Conservation (phyloP, 2,113 vertebrate genomes). For the Daboia siamensis region DNA sequence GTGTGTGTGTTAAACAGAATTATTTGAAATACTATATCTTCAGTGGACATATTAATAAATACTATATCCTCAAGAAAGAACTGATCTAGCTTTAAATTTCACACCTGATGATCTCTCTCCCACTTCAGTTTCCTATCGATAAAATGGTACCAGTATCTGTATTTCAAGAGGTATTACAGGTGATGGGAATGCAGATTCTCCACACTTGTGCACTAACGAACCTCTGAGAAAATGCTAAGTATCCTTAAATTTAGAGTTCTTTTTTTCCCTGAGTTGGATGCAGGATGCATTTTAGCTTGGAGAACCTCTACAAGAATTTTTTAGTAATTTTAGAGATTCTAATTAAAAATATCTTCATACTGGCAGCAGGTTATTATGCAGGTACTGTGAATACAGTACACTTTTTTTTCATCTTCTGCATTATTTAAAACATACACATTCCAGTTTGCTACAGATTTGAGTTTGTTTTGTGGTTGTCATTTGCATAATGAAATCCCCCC, state of each 20-base stretch:
- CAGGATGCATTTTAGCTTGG: neutral
- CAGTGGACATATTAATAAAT: neutral
- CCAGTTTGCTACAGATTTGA: neutral
- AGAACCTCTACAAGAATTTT: neutral
- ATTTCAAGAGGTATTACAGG: neutral
- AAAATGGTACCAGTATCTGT: neutral
- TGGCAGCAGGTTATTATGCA: slow-evolving; percentile 26
- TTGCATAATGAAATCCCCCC: neutral
- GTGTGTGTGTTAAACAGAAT: neutral
- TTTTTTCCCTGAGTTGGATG: neutral
- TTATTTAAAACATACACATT: neutral
- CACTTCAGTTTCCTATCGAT: neutral
- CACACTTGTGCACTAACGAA: neutral
- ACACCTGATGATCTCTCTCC: neutral
- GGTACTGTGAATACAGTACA: neutral
- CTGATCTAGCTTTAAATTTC: neutral
- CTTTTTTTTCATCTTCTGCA: neutral
- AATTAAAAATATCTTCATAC: neutral
- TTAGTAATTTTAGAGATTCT: neutral
- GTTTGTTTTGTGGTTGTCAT: neutral
- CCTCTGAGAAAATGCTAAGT: neutral
- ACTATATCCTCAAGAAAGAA: neutral
- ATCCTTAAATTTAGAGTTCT: neutral
- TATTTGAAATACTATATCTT: neutral
- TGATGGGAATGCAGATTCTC: neutral